phyloP scores from a whole-genome alignment of 2,113 vertebrate species.

The Prolemur simus region DNA sequence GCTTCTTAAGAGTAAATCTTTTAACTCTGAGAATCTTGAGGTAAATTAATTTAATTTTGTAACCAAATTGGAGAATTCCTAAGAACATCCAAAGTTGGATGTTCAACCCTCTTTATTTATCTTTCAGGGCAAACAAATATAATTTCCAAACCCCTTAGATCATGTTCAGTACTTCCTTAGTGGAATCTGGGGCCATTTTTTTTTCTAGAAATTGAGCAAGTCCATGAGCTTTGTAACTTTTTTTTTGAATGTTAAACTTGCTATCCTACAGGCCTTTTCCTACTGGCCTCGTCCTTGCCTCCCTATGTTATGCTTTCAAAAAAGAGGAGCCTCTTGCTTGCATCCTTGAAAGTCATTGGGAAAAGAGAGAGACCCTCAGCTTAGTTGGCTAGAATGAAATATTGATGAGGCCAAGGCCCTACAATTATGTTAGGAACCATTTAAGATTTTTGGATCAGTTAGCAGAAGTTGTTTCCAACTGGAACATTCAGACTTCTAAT shows the following conservation, averaged over 20 bases:
- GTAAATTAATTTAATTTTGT: slow-evolving; percentile 64
- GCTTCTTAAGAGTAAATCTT: slow-evolving; percentile 54
- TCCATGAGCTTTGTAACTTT: slow-evolving; percentile 33
- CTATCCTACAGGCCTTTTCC: not conserved
- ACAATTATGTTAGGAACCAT: slow-evolving; percentile 47
- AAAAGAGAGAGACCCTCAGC: not conserved
- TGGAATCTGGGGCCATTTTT: not conserved
- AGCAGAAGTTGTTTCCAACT: slow-evolving; percentile 47
- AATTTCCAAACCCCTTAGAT: slow-evolving; percentile 22
- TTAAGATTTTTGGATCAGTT: slow-evolving; percentile 49
- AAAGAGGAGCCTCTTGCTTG: not conserved
- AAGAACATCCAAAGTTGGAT: slow-evolving; percentile 17
- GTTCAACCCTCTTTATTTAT: slow-evolving; percentile 28
- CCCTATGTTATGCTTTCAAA: not conserved
- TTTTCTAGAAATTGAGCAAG: not conserved
- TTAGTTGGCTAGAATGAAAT: slow-evolving; percentile 37
- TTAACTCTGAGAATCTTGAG: slow-evolving; percentile 61
- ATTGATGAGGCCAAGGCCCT: slow-evolving; percentile 26
- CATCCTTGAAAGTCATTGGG: slow-evolving; percentile 38
- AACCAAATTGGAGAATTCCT: slow-evolving; percentile 40
- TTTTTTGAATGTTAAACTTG: slow-evolving; percentile 39
- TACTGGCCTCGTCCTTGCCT: not conserved
- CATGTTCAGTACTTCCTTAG: slow-evolving; percentile 32
- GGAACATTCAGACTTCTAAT: slow-evolving; percentile 50
- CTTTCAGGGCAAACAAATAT: slow-evolving; percentile 43